A percentile compares a stretch with the other conserved stretches of the same genome.
These are phyloP conservation scores for Philereme transversata DNA, from an alignment of 2,888 invertebrate genomes.

Conservation along the genomic window DNA sequence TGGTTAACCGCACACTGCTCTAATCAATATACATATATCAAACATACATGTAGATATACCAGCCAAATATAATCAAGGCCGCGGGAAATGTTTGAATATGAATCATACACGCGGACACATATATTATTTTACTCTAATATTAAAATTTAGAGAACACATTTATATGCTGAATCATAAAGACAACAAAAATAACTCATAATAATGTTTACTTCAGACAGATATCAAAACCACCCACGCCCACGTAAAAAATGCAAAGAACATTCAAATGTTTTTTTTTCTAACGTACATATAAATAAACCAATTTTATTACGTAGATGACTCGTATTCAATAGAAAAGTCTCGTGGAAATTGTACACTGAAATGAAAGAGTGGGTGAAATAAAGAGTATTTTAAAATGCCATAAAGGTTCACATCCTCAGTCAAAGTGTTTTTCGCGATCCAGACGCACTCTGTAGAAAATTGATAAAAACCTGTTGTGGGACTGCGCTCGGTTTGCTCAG, in stretches of 20 bases:
- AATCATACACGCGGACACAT: constrained; percentile 30
- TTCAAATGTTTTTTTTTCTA: constrained; percentile 24
- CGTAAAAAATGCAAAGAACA: constrained; percentile 36
- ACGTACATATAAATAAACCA: constrained; percentile 25
- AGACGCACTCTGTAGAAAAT: constrained; percentile 80
- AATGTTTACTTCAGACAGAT: constrained; percentile 30
- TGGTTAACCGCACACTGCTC: constrained; percentile 47
- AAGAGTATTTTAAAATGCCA: constrained; percentile 51
- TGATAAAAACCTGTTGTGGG: constrained; percentile 81
- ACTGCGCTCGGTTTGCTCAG: constrained; percentile 68
- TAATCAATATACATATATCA: constrained; percentile 41
- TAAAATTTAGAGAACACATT: constrained; percentile 20
- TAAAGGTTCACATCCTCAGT: constrained; percentile 57
- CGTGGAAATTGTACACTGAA: constrained; percentile 23
- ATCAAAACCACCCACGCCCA: constrained; percentile 29
- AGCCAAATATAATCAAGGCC: constrained; percentile 35
- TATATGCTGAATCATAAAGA: constrained; percentile 32
- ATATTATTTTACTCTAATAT: constrained; percentile 23
- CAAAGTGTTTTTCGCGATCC: constrained; percentile 73
- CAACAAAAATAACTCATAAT: constrained; percentile 31
- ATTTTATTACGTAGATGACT: constrained; percentile 20
- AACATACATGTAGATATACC: constrained; percentile 12
- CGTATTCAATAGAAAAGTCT: constrained; percentile 24
- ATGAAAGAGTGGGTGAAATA: constrained; percentile 29
- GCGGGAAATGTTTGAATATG: constrained; percentile 30